Conservation (phyloP, 1,140 invertebrate genomes). For the Anoplophora glabripennis region DNA sequence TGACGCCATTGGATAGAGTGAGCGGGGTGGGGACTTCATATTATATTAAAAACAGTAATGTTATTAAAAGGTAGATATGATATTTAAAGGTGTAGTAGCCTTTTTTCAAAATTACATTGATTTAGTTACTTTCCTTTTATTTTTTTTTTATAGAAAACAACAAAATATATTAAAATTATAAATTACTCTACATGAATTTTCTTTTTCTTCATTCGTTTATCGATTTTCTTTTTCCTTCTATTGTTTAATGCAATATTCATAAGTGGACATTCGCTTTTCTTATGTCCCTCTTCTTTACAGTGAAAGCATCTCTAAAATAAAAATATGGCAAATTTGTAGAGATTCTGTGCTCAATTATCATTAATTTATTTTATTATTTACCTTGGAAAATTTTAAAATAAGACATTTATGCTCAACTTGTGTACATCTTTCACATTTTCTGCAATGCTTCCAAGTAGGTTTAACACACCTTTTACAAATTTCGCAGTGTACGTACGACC, state of each 20-base stretch:
- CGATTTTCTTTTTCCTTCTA: constrained; percentile 30
- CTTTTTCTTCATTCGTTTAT: constrained; percentile 13
- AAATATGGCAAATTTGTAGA: constrained; percentile 4
- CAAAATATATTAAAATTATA: background rate
- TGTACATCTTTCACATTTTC: constrained; percentile 65
- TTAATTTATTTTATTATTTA: constrained; percentile 8
- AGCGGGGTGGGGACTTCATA: no score
- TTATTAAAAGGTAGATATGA: no score
- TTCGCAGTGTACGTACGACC: constrained; percentile 73
- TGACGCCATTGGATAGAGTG: no score
- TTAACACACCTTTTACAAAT: constrained; percentile 79
- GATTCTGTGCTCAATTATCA: constrained; percentile 3
- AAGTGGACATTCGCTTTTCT: constrained; percentile 38
- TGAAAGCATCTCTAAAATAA: constrained; percentile 40
- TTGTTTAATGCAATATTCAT: constrained; percentile 19
- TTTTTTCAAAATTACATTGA: no score
- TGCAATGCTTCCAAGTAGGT: constrained; percentile 77
- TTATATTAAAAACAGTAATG: no score
- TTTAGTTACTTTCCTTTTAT: no score
- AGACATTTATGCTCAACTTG: constrained; percentile 62
- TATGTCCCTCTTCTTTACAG: constrained; percentile 40
- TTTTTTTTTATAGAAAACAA: background rate
- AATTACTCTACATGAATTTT: constrained; percentile 2
- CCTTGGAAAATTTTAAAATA: constrained; percentile 47
- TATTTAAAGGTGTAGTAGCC: no score